phyloP scores from a whole-genome alignment of 23 tunicate species.

The Halocynthia roretzi region DNA sequence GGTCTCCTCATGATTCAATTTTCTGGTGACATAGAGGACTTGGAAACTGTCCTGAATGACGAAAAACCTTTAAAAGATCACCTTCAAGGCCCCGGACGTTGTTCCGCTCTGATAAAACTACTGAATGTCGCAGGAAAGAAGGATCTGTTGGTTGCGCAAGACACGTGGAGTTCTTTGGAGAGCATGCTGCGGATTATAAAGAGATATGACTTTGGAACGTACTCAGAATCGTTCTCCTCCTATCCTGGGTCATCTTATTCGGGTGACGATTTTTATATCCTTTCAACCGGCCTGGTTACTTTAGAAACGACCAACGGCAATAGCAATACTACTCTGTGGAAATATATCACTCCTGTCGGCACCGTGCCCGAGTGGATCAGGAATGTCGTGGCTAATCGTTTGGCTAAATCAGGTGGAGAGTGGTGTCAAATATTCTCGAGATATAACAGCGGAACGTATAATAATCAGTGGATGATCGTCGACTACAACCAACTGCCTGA shows the following conservation, averaged over 20 bases:
- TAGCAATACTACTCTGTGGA: slow-evolving; percentile 31
- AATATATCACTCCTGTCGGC: slow-evolving; percentile 21
- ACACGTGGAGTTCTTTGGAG: slow-evolving; percentile 28
- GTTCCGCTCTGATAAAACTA: slow-evolving; percentile 46
- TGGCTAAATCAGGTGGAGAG: slow-evolving; percentile 36
- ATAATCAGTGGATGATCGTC: slow-evolving; percentile 67
- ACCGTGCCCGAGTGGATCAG: slow-evolving; percentile 44
- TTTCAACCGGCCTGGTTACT: slow-evolving; percentile 56
- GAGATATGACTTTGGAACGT: slow-evolving; percentile 13
- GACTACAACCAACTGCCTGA: slow-evolving; percentile 44
- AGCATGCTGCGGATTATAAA: slow-evolving; percentile 52
- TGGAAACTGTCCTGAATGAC: slow-evolving; percentile 21
- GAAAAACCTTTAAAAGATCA: neutral
- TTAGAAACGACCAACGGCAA: slow-evolving; percentile 70
- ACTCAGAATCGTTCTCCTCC: slow-evolving; percentile 30
- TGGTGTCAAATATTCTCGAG: slow-evolving; percentile 33
- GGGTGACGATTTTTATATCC: slow-evolving; percentile 48
- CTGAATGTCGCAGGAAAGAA: slow-evolving; percentile 10
- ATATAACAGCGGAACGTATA: slow-evolving; percentile 62
- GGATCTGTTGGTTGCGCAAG: slow-evolving; percentile 37
- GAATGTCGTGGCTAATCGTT: slow-evolving; percentile 45
- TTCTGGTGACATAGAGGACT: slow-evolving; percentile 29
- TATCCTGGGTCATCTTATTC: slow-evolving; percentile 38
- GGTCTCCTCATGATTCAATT: slow-evolving; percentile 28
- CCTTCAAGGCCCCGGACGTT: slow-evolving; percentile 30